Percentiles rank a stretch among this genome's conserved stretches.
Conservation (phyloP, 2,888 invertebrate species). For the Anagyrus pseudococci region DNA sequence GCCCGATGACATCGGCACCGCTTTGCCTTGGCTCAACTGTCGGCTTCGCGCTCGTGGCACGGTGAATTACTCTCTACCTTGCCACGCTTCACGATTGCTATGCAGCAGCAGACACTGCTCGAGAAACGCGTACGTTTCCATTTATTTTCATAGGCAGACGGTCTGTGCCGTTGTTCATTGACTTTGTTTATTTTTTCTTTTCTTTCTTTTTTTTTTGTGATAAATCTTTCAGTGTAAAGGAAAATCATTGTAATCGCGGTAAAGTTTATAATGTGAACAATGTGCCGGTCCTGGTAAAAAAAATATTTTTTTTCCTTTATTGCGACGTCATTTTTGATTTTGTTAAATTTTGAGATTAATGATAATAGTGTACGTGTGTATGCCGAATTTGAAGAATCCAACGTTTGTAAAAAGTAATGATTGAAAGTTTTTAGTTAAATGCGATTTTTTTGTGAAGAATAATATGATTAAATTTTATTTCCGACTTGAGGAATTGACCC, state of each 20-base stretch:
- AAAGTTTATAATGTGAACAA: constrained; percentile 15
- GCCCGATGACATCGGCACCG: constrained; percentile 6
- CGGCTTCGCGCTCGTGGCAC: constrained; percentile 17
- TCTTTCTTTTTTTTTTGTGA: constrained; percentile 6
- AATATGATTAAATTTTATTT: constrained; percentile 33
- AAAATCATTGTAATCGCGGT: constrained; percentile 10
- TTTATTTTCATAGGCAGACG: background rate
- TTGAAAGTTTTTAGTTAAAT: constrained; percentile 11
- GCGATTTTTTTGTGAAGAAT: constrained; percentile 23
- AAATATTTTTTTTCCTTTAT: constrained; percentile 8
- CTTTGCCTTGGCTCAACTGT: constrained; percentile 9
- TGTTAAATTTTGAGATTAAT: constrained; percentile 6
- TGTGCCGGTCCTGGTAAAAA: constrained; percentile 30
- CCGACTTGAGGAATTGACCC: constrained; percentile 32
- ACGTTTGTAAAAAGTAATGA: constrained; percentile 6
- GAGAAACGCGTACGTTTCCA: constrained; percentile 14
- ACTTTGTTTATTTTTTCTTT: constrained; percentile 9
- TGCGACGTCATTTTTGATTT: background rate
- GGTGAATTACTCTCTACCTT: constrained; percentile 14
- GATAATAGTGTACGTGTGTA: background rate
- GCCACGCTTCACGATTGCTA: background rate
- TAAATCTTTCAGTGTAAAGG: constrained; percentile 3
- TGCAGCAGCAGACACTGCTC: background rate
- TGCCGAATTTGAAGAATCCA: constrained; percentile 1
- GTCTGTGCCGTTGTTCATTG: background rate